Evolutionary conservation across 2,797 vertebrate species (phyloP).

Genomic region (Apodemus agrarius): DNA sequence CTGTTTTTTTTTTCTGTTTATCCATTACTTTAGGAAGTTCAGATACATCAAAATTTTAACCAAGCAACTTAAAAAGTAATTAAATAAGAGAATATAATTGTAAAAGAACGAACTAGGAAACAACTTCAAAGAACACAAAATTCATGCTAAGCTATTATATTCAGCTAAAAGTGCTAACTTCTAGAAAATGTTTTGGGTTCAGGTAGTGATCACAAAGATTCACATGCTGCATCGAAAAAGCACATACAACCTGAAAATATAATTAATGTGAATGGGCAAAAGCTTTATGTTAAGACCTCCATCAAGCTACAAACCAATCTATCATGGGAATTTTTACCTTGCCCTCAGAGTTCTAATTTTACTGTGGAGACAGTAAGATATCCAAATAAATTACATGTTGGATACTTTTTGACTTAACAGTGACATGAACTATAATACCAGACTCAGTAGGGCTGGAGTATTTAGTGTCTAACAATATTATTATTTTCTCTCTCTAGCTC

Average conservation of each 20-base stretch:
- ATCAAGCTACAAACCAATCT: slow-evolving; percentile 38
- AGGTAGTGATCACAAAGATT: neutral
- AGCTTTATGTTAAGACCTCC: slow-evolving; percentile 33
- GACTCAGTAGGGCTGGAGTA: neutral
- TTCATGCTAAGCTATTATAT: neutral
- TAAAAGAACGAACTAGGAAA: slow-evolving; percentile 30
- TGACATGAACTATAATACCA: slow-evolving; percentile 65
- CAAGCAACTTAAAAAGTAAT: neutral
- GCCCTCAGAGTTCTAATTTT: slow-evolving; percentile 64
- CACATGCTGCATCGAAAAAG: neutral
- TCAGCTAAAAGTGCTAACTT: slow-evolving; percentile 46
- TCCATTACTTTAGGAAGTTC: neutral
- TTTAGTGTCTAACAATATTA: slow-evolving; percentile 59
- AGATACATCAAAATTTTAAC: neutral
- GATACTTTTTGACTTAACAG: slow-evolving; percentile 51
- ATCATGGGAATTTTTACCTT: slow-evolving; percentile 22
- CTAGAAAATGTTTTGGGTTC: slow-evolving; percentile 16
- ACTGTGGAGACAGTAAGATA: slow-evolving; percentile 13
- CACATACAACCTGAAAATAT: neutral
- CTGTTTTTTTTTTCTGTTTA: neutral
- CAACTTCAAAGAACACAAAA: neutral
- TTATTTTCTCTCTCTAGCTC: slow-evolving; percentile 59
- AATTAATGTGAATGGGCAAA: slow-evolving; percentile 54
- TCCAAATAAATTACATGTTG: slow-evolving; percentile 56
- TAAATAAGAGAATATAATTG: neutral